A percentile compares a stretch with the other conserved stretches of the same genome.
Conservation (phyloP, 2,113 vertebrate genomes). For the Pyrgilauda ruficollis region DNA sequence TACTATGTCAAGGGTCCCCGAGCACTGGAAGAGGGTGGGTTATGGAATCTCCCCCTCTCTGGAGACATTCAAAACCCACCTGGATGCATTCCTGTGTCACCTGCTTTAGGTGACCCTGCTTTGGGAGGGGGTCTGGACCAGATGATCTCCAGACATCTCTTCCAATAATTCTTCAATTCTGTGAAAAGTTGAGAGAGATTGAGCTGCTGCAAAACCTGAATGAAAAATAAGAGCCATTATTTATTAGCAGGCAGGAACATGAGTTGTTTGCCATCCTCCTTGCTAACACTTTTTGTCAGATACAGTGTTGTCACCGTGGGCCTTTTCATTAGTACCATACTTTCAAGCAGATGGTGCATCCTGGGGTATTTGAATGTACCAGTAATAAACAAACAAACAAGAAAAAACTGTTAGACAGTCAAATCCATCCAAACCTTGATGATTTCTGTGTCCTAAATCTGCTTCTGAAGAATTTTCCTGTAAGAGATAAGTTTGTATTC, state of each 20-base stretch:
- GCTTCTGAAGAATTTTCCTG: not conserved
- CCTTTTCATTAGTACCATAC: not conserved
- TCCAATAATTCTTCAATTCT: not conserved
- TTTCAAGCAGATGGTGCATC: not conserved
- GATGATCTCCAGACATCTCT: not conserved
- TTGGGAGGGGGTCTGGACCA: not conserved
- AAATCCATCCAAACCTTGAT: not conserved
- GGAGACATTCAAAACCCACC: not conserved
- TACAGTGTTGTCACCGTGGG: not conserved
- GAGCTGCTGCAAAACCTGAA: not conserved
- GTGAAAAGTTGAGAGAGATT: not conserved
- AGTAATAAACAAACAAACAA: not conserved
- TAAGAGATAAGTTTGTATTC: not conserved
- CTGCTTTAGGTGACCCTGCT: not conserved
- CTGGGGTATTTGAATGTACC: not conserved
- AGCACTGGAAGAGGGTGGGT: not conserved
- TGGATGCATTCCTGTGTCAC: not conserved
- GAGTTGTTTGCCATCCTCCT: not conserved
- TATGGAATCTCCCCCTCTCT: not conserved
- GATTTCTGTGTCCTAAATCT: not conserved
- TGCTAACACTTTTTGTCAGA: not conserved
- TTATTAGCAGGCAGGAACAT: not conserved
- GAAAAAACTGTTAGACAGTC: not conserved
- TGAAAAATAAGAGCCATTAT: not conserved
- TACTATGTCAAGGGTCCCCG: not conserved